phyloP scores from a whole-genome alignment of 2,113 vertebrate genomes.

The Mesocricetus auratus region DNA sequence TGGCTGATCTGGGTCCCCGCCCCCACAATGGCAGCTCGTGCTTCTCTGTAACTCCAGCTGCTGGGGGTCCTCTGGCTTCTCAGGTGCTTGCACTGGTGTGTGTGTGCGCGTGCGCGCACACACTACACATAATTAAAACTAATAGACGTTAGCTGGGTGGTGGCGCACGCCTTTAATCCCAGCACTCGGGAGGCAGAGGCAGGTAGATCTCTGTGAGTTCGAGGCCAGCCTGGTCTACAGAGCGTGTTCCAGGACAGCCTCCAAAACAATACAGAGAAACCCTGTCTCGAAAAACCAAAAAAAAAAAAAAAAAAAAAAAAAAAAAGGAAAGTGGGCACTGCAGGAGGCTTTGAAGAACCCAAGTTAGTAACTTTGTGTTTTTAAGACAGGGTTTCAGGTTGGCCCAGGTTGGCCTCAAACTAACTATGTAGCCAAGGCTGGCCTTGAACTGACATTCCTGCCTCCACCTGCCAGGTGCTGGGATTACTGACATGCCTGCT shows the following conservation, averaged over 20 bases:
- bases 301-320: too few relatives aligned
- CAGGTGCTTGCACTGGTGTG: not conserved
- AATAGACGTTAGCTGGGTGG: not conserved
- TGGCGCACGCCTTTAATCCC: not conserved
- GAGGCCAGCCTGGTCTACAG: not conserved
- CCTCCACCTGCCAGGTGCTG: not conserved
- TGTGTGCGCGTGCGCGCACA: rapidly evolving
- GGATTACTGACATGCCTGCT: not conserved
- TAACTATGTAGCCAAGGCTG: not conserved
- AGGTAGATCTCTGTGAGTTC: not conserved
- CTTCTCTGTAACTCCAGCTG: not conserved
- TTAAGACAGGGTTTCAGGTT: not conserved
- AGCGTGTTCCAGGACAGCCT: too few relatives aligned
- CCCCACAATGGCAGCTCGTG: not conserved
- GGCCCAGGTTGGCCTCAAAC: not conserved
- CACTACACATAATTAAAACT: not conserved
- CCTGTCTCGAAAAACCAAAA: too few relatives aligned
- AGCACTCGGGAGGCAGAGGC: not conserved
- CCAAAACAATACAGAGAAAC: too few relatives aligned
- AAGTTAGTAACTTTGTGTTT: not conserved
- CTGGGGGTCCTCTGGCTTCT: not conserved
- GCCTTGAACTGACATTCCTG: not conserved
- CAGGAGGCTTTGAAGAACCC: not conserved
- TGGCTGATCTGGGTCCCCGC: not conserved
- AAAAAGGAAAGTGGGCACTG: too few relatives aligned